Base-by-base conservation (phyloP, 2,797 vertebrate species). In the Sebastes matsubarae region DNA sequence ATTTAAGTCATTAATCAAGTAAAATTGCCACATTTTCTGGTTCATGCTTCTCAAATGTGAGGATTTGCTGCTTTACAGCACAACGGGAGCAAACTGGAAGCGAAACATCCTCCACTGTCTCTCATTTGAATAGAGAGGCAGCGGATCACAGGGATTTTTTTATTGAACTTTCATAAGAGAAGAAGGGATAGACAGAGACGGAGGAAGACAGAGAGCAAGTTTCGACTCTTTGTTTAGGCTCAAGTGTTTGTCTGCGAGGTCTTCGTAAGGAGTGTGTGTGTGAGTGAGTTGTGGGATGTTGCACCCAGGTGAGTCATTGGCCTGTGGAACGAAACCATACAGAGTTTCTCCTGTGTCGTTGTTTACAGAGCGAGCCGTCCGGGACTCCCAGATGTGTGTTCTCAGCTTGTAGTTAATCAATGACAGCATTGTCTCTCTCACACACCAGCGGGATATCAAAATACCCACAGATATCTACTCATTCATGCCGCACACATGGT, bases 241-340 rank as follows among this genome's bases (percentile, higher is more conserved):
- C 32, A 38, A 16, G 54, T 82, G 68, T 85, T 87, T 83, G 67
- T 79, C 54, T 79, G 57, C 25, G 12, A 71, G 12, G 55, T 69
- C 46, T 80, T 63, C 18, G 9, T 20, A 18, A 29, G 22, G 29
- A 24, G 66, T n/a, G n/a, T 61, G 30, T 68, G 65, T 60, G 20
- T 74, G 16, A 64, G 52, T 70, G 24, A 60, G 55, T 68, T 69
- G 79, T 1, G 58, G 65, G 76, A 84, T 87, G 81, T 81, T 81
- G 79, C 87, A 76, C 80, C 27, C 83, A 91, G 87, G 88, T 92
- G 90, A 91, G 86, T 92, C 87, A 91, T 32, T 85, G 87, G 77
- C 66, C 85, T 70, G 71, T 55, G 52, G 85, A 87, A 68, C 5
- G 86, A 92, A 92, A 89, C 83, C 66, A 60, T 65, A 55, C 71